Conservation (phyloP, 2,113 vertebrate genomes). For the Solenodon paradoxus region DNA sequence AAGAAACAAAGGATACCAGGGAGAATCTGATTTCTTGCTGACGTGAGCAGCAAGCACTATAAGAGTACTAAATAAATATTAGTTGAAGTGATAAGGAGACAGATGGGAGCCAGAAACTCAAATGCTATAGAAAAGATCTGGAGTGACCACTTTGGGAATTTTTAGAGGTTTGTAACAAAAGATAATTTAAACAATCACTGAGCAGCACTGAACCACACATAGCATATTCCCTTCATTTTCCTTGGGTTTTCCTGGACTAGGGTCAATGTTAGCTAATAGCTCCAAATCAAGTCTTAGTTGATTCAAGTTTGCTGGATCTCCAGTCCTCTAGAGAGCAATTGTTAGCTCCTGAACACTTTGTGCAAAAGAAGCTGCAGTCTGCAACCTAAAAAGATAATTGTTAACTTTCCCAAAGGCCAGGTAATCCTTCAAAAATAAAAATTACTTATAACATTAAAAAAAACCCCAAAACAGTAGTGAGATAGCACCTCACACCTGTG, state of each 20-base stretch:
- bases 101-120: neutral
- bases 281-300: slow-evolving; percentile 95
- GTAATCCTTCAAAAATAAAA: slow-evolving; percentile 15
- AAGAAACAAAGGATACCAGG: neutral
- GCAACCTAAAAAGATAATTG: slow-evolving; percentile 87
- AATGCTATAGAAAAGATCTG: neutral
- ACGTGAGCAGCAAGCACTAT: neutral
- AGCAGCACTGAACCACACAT: neutral
- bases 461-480: no score
- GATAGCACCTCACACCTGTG: no score
- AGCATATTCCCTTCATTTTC: neutral
- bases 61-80: neutral
- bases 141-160: neutral
- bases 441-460: no score
- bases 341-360: slow-evolving; percentile 99
- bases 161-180: neutral
- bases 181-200: neutral
- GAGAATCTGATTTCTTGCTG: neutral
- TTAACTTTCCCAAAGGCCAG: slow-evolving; percentile 76
- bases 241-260: slow-evolving; percentile 91
- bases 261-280: slow-evolving; percentile 97
- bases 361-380: slow-evolving; percentile 98
- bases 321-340: slow-evolving; percentile 97
- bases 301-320: slow-evolving; percentile 98
- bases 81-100: neutral